Evolutionary conservation across 2,888 invertebrate genomes (phyloP), one percentile per base, ranked within the genome.

Genomic region (Yponomeuta evonymella): DNA sequence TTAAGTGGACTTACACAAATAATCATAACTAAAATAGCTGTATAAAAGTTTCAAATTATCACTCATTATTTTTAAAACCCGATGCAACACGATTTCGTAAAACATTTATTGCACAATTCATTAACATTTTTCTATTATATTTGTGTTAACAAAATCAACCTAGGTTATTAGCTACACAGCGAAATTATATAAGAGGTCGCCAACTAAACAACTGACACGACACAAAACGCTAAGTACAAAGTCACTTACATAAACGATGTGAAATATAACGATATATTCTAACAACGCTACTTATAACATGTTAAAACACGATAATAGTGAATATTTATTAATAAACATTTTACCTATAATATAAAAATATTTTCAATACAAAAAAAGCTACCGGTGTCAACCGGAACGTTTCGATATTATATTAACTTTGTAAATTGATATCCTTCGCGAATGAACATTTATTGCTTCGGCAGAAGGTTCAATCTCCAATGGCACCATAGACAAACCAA

Each of bases 401-500:
- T 23, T 23, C 23, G 23, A 23, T 23, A 23, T 23, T 33, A 33
- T 5, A 33, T 33, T 33, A 33, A 33, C 2, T 33, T 33, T 33
- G 33, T 1, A 2, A 33, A 33, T 33, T 33, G 33, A 33, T 33
- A 33, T 33, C 33, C 33, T 33, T 33, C 43, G 43, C 43, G 6
- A 43, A 43, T 43, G 43, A 43, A 43, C 43, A 43, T 58, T 58
- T 15, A 15, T 58, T 58, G 12, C 51, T 58, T 12, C 51, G 15
- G 51, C 51, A 15, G 51, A 58, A 58, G 51, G 15, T 15, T 58
- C 15, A 15, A 3, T 58, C 5, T 58, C 51, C 66, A 72, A 74
- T 74, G 74, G 74, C 73, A 73, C 73, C 74, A 65, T 43, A 58
- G 69, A 48, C 30, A 64, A 8, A 23, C 23, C 30, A 64, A 29